Conservation (phyloP, 92 coral and sea anemone genomes). For the Chrysogorgia sp. region DNA sequence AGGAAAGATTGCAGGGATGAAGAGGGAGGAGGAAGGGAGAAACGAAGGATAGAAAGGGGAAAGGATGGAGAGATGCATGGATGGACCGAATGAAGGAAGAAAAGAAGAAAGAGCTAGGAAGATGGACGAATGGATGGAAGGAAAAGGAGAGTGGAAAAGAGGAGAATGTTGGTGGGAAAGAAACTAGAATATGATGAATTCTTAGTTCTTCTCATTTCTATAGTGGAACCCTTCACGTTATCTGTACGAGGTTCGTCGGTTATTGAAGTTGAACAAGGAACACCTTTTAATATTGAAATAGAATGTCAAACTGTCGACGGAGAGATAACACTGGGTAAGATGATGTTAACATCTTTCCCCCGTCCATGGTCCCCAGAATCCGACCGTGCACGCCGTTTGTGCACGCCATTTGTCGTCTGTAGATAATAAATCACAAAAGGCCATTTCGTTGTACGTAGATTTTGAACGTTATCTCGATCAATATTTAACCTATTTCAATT, state of each 20-base stretch:
- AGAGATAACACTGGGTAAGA: constrained; percentile 74
- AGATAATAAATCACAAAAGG: too few relatives aligned
- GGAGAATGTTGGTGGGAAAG: not conserved
- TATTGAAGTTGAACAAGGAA: constrained; percentile 79
- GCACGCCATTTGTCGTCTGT: too few relatives aligned
- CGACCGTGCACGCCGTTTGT: too few relatives aligned
- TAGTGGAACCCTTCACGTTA: constrained; percentile 79
- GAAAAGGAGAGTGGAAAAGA: not conserved
- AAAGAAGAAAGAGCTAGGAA: not conserved
- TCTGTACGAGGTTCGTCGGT: constrained; percentile 69
- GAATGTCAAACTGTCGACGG: constrained; percentile 86
- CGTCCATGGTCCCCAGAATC: too few relatives aligned
- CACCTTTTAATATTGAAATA: constrained; percentile 90
- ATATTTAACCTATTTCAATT: too few relatives aligned
- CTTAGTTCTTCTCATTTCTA: not conserved
- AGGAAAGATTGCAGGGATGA: too few relatives aligned
- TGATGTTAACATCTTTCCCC: too few relatives aligned
- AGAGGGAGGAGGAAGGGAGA: not conserved
- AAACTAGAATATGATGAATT: not conserved
- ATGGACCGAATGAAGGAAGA: not conserved
- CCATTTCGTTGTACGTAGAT: too few relatives aligned
- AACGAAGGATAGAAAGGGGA: not conserved
- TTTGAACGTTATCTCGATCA: too few relatives aligned
- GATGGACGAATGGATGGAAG: not conserved
- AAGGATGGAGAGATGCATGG: not conserved